Evolutionary conservation across 2,797 vertebrate genomes (phyloP).

Genomic region (Otolemur crassicaudatus): DNA sequence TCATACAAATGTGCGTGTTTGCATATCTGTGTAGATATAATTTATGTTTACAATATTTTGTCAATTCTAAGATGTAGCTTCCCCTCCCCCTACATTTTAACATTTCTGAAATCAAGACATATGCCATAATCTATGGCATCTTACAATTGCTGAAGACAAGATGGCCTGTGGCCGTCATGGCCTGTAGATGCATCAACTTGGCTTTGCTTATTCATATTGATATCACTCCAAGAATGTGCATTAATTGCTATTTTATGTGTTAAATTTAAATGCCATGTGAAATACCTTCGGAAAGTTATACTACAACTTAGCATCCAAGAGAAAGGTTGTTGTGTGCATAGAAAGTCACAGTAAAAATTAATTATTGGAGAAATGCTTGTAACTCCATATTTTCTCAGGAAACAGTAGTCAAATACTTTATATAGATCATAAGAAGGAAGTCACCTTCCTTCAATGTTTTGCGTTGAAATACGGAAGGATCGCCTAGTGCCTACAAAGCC

Average conservation of each 20-base stretch:
- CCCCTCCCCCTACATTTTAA: background rate
- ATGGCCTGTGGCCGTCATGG: background rate
- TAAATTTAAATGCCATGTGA: background rate
- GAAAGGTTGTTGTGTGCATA: background rate
- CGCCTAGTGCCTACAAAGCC: background rate
- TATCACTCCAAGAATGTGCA: background rate
- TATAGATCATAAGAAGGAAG: background rate
- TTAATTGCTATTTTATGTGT: too few species aligned
- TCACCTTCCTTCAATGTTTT: background rate
- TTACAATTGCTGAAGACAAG: background rate
- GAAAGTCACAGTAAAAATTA: background rate
- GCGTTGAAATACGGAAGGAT: background rate
- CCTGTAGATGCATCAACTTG: background rate
- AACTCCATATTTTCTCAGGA: conserved; percentile 25
- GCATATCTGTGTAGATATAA: background rate
- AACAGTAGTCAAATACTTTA: background rate
- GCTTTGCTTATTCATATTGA: background rate
- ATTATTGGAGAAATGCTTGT: background rate
- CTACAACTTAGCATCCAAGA: background rate
- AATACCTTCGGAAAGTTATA: background rate
- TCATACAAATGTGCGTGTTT: background rate
- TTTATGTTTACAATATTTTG: background rate
- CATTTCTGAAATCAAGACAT: background rate
- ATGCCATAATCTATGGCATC: too few species aligned
- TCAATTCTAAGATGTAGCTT: background rate